phyloP scores from a whole-genome alignment of 92 coral and sea anemone species.

The Plumapathes pennacea region DNA sequence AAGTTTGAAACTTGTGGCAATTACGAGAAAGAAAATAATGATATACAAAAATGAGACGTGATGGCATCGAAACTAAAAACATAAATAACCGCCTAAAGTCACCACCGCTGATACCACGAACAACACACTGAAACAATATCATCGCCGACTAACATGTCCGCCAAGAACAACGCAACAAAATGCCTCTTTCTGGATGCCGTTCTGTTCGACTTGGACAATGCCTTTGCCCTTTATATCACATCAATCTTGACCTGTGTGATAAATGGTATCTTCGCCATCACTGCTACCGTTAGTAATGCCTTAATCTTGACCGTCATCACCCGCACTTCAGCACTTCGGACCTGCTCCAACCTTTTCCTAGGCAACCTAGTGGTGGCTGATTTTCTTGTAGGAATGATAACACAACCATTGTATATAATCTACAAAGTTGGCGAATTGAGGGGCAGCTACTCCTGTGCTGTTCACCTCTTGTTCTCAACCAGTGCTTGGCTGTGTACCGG shows the following conservation, averaged over 20 bases:
- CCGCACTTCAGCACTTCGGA: slow-evolving; percentile 43
- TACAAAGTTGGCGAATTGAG: slow-evolving; percentile 56
- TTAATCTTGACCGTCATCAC: slow-evolving; percentile 24
- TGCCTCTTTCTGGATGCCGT: slow-evolving; percentile 48
- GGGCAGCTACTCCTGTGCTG: slow-evolving; percentile 40
- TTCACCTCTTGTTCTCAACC: slow-evolving; percentile 44
- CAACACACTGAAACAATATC: no score
- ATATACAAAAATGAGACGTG: no score
- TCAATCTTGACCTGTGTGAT: slow-evolving; percentile 39
- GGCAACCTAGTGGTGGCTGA: slow-evolving; percentile 55
- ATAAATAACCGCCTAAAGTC: no score
- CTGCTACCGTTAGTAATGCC: slow-evolving; percentile 48
- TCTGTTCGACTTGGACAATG: slow-evolving; percentile 9
- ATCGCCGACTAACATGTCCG: no score
- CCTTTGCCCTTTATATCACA: slow-evolving; percentile 23
- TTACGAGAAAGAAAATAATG: no score
- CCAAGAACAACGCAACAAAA: no score
- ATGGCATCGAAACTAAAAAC: no score
- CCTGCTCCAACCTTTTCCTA: slow-evolving; percentile 54
- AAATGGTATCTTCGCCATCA: slow-evolving; percentile 26
- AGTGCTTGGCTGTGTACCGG: slow-evolving; percentile 62
- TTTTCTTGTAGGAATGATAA: slow-evolving; percentile 35
- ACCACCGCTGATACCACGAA: no score
- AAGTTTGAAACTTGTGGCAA: no score
- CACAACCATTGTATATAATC: slow-evolving; percentile 44